Conservation (phyloP, 2,888 invertebrate species). For the Neelides folsomi region DNA sequence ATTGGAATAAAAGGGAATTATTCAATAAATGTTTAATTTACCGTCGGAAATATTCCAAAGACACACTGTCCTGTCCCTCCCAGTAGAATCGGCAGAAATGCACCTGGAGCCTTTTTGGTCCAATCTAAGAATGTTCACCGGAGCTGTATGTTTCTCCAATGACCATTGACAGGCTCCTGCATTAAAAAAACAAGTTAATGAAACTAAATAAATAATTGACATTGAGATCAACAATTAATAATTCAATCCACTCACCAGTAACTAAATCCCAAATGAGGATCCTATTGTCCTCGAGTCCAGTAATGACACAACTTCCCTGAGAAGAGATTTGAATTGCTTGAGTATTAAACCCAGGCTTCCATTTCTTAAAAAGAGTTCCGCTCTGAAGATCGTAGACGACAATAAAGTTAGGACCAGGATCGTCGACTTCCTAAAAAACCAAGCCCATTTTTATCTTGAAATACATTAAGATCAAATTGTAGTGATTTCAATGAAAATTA, state of each 20-base stretch:
- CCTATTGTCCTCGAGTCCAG: slow-evolving; percentile 66
- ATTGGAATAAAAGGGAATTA: too few relatives aligned
- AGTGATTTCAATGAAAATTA: background rate
- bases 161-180: slow-evolving; percentile 63
- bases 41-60: slow-evolving; percentile 70
- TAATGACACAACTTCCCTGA: slow-evolving; percentile 66
- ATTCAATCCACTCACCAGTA: slow-evolving; percentile 45
- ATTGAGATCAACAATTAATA: too few relatives aligned
- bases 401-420: slow-evolving; percentile 73
- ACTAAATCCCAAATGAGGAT: slow-evolving; percentile 76
- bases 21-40: slow-evolving; percentile 35
- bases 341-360: slow-evolving; percentile 73
- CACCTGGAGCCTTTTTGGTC: slow-evolving; percentile 59
- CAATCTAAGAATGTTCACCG: slow-evolving; percentile 58
- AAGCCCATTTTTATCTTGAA: too few relatives aligned
- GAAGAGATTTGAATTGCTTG: slow-evolving; percentile 76
- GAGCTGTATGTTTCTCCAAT: slow-evolving; percentile 62
- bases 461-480: background rate
- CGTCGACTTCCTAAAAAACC: slow-evolving; percentile 49
- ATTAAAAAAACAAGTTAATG: slow-evolving; percentile 15
- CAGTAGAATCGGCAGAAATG: slow-evolving; percentile 58
- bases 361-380: slow-evolving; percentile 79
- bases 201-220: slow-evolving; percentile 5
- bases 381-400: slow-evolving; percentile 81
- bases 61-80: slow-evolving; percentile 59